phyloP scores from a whole-genome alignment of 2,113 vertebrate genomes.

The Phaethon lepturus region DNA sequence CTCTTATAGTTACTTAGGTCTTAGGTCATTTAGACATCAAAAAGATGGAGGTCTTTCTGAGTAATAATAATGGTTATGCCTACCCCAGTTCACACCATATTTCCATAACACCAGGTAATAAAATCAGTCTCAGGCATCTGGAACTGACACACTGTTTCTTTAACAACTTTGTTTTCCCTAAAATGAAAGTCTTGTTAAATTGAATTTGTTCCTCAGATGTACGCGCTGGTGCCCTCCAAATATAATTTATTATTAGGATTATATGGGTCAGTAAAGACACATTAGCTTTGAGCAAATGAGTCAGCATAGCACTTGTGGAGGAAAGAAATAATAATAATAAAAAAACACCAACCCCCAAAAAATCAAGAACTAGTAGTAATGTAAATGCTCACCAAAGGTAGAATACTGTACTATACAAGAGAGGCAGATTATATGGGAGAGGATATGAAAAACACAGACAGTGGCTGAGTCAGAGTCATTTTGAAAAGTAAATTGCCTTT shows the following conservation, averaged over 20 bases:
- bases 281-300: neutral
- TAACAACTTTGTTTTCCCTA: neutral
- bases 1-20: neutral
- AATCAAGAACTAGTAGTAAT: neutral
- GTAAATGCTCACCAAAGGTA: neutral
- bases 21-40: neutral
- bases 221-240: neutral
- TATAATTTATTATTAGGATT: neutral
- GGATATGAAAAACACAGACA: neutral
- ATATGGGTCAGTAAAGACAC: neutral
- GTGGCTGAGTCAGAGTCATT: neutral
- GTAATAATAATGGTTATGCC: neutral
- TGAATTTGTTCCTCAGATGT: neutral
- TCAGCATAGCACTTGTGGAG: neutral
- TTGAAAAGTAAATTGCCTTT: neutral
- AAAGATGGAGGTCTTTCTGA: neutral
- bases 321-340: neutral
- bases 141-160: neutral
- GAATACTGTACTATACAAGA: neutral
- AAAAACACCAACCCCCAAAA: neutral
- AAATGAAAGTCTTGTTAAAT: neutral
- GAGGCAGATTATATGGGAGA: neutral
- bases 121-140: neutral
- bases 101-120: neutral
- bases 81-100: neutral